Conservation (phyloP, 2,113 vertebrate species). For the Neolamprologus caudopunctatus region DNA sequence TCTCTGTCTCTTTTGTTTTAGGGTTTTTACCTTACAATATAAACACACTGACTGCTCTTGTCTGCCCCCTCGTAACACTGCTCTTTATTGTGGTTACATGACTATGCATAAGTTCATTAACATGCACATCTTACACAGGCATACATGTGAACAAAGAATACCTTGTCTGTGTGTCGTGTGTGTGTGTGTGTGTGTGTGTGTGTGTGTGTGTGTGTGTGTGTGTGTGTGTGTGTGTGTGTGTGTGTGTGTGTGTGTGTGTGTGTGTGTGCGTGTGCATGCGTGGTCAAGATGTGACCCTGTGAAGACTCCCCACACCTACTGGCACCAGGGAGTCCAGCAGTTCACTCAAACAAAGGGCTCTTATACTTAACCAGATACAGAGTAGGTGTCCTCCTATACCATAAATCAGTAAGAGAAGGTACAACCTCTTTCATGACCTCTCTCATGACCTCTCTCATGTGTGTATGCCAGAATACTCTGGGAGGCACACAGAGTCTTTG, state of each 20-base stretch:
- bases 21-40: not conserved
- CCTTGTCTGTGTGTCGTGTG: not conserved
- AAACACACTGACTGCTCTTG: not conserved
- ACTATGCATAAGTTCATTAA: not conserved
- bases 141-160: not conserved
- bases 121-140: not conserved
- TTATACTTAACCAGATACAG: not conserved
- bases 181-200: not conserved
- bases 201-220: too few species aligned
- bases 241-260: too few species aligned
- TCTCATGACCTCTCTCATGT: not conserved
- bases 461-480: not conserved
- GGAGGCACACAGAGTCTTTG: not conserved
- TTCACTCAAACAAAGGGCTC: not conserved
- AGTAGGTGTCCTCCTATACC: not conserved
- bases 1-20: not conserved
- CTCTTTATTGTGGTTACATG: too few species aligned
- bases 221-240: too few species aligned
- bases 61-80: too few species aligned
- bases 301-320: not conserved
- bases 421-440: not conserved
- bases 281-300: not conserved
- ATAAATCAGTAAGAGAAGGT: not conserved
- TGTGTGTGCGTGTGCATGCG: rapidly evolving
- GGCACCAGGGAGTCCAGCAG: not conserved